Base-by-base conservation (phyloP, 1,140 invertebrate genomes). In the Calliopsis andreniformis region DNA sequence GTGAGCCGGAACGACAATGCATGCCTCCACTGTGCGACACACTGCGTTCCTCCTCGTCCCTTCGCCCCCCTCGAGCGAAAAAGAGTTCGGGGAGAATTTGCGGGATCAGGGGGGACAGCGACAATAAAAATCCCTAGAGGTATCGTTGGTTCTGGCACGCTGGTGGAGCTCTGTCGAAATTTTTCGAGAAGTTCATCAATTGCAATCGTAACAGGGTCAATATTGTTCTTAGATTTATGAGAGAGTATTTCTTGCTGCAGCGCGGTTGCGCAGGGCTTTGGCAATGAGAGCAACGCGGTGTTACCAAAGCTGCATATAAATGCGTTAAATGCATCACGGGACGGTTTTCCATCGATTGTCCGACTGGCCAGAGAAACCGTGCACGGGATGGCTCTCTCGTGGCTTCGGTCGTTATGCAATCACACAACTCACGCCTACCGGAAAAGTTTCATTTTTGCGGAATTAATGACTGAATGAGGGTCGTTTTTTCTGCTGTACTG, bases 381-480 rank as follows among this genome's bases (percentile, higher is more conserved):
- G 35, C 62, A 51, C 61, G n/a, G 23, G 23, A 20, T 32, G 68
- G 58, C 64, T 66, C 53, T 66, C 77, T 39, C 43, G 20, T 32
- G 56, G 32, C 20, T 64, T 55, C 45, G 30, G 20, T 39, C 25
- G 66, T 82, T 82, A 72, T 25, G 61, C 39, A 79, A 79, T 61
- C 55, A 47, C 14, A 42, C 49, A 35, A 39, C 49, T 63, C 58
- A 63, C 69, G 67, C 73, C 70, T 68, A 83, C 78, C 79, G 83
- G 81, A 83, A 79, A 86, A 78, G 73, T 85, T 85, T 47, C 67
- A 68, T 83, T 81, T 85, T 82, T 55, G 30, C 51, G 43, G 56
- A 69, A 66, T 80, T 79, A 59, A 68, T 20, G 49, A 7, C 18
- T n/a, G 32, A 6, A 18, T 32, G 55, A 49, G 64, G 28, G 45